A percentile compares a stretch with the other conserved stretches of the same genome.
Conservation (phyloP, 2,888 invertebrate genomes). For the Heliconius ethilla region DNA sequence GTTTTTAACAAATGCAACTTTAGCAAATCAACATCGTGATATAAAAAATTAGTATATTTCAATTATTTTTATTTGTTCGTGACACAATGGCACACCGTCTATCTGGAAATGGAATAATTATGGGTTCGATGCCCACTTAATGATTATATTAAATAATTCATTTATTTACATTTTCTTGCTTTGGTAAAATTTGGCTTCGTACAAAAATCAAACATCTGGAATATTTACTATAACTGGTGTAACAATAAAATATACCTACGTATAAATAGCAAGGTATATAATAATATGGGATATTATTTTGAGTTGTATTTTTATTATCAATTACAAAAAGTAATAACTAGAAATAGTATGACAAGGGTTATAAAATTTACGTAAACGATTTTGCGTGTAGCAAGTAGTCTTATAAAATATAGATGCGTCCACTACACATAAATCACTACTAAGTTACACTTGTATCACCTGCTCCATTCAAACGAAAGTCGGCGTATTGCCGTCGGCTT, state of each 20-base stretch:
- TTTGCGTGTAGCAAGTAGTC: not conserved
- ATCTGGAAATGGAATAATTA: not conserved
- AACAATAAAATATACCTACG: too few species aligned
- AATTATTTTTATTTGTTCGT: not conserved
- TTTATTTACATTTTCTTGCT: not conserved
- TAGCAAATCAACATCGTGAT: too few species aligned
- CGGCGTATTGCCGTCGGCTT: constrained; percentile 13
- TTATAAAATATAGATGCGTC: not conserved
- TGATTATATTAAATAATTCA: not conserved
- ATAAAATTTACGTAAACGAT: not conserved
- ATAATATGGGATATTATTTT: not conserved
- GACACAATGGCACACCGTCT: not conserved
- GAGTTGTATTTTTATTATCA: not conserved
- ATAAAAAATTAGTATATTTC: too few species aligned
- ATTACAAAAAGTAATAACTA: not conserved
- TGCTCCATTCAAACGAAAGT: constrained; percentile 17
- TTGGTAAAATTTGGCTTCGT: not conserved
- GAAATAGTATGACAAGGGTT: not conserved
- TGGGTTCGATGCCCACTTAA: not conserved
- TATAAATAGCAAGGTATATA: too few species aligned
- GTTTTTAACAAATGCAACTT: too few species aligned
- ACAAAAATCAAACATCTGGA: not conserved
- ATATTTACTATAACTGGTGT: not conserved
- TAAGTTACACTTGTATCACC: constrained; percentile 3
- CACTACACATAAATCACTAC: not conserved